Evolutionary conservation across 2,888 invertebrate species (phyloP).

Genomic region (Lasioglossum pauxillum): DNA sequence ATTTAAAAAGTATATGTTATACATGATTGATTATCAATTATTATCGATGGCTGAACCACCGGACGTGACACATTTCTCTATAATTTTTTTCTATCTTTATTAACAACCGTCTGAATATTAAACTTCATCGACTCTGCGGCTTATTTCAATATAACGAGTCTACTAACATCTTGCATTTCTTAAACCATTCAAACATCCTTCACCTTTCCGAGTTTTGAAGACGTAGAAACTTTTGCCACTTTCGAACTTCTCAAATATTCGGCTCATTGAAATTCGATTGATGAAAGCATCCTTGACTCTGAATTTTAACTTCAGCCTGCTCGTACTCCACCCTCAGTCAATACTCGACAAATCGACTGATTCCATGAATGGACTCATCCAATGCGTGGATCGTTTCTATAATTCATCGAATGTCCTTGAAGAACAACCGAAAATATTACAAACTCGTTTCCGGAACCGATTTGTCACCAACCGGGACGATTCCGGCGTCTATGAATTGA

Average conservation of each 20-base stretch:
- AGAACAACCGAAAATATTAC: constrained; percentile 39
- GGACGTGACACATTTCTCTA: too few relatives aligned
- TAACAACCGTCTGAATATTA: too few relatives aligned
- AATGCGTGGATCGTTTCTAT: background rate
- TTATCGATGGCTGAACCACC: too few relatives aligned
- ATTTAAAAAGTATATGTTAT: too few relatives aligned
- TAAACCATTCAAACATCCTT: background rate
- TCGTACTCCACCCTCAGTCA: background rate
- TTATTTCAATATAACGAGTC: too few relatives aligned
- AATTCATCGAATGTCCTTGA: background rate
- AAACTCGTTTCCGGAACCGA: constrained; percentile 20
- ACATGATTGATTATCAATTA: too few relatives aligned
- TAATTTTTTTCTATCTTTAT: too few relatives aligned
- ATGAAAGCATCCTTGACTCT: background rate
- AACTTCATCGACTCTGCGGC: too few relatives aligned
- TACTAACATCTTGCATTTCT: background rate
- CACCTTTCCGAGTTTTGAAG: background rate
- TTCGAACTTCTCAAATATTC: background rate
- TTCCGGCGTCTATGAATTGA: constrained; percentile 64
- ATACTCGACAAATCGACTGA: background rate
- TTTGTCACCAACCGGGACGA: constrained; percentile 29
- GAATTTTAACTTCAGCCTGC: background rate
- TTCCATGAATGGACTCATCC: background rate
- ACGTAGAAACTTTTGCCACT: background rate
- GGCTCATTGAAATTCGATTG: background rate